phyloP scores from a whole-genome alignment of 1,140 invertebrate genomes.

The Saccostrea cuccullata region DNA sequence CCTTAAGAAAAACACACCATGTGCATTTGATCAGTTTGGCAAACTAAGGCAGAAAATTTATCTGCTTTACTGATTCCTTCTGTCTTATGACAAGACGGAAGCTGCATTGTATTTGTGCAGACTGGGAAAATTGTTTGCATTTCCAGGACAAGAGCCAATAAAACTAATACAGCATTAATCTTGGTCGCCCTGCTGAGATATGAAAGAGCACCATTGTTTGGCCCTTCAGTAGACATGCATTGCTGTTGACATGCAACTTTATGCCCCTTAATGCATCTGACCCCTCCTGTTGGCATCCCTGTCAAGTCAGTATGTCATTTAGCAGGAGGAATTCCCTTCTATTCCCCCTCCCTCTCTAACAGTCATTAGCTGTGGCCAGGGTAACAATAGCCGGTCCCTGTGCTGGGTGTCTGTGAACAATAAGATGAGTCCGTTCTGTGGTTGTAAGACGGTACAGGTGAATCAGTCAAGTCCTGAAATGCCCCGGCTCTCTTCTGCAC shows the following conservation, averaged over 20 bases:
- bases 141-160: constrained; percentile 11
- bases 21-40: not conserved
- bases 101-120: not conserved
- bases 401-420: constrained; percentile 7
- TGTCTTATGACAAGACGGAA: not conserved
- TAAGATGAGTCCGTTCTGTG: not conserved
- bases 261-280: constrained; percentile 6
- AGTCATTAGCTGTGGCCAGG: not conserved
- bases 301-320: not conserved
- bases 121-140: constrained; percentile 24
- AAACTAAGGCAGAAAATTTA: not conserved
- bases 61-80: not conserved
- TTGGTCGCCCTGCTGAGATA: constrained; percentile 1
- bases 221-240: not conserved
- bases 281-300: constrained; percentile 6
- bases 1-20: not conserved
- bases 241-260: constrained; percentile 7
- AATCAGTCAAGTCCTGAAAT: constrained; percentile 22
- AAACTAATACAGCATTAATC: constrained; percentile 28
- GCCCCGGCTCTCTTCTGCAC: not conserved
- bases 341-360: not conserved
- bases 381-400: not conserved
- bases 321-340: not conserved
- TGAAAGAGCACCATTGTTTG: not conserved
- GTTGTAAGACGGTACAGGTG: not conserved